Evolutionary conservation across 2,797 vertebrate genomes (phyloP), one percentile per base, ranked within the genome.

Genomic region (Pantherophis alleghaniensis): DNA sequence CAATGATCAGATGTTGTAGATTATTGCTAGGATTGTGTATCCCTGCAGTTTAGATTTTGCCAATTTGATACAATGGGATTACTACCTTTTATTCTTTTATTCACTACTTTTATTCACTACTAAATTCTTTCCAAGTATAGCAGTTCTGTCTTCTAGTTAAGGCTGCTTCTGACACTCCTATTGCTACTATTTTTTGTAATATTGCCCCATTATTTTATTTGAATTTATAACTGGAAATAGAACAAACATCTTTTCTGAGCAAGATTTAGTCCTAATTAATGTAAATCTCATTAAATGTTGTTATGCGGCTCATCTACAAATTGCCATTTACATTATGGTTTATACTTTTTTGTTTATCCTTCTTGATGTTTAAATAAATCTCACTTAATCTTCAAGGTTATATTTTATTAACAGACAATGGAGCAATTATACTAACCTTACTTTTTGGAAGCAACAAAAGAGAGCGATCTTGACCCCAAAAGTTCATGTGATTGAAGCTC

Each of bases 321-420:
- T 93, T 94, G 16, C 90, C 53, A 92, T 91, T 61, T 94, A 94
- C 95, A 95, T 96, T 47, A 95, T 90, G 92, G 92, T 92, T 95
- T 94, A 93, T 86, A 86, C 83, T 18, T 95, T 83, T 95, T 92
- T 9, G 57, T 94, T 87, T 89, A 94, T 4, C 10, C 6, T 47
- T 94, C 20, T 94, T 91, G 86, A 90, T 53, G 93, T 95, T 95
- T 90, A 94, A 93, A 93, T 95, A 94, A 95, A 92, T 26, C 74
- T 53, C 7, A 91, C 88, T 90, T 93, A 93, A 91, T 74, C 37
- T 94, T 63, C 32, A 63, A 22, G 95, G 42, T 18, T 87, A 28
- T 11, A 32, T 87, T 13, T 93, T 94, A 83, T 0, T 91, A 51
- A 89, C 22, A 89, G 53, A 92, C 7, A 92, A 93, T 55, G 57